phyloP scores from a whole-genome alignment of 1,140 invertebrate genomes.

The Bursaphelenchus mucronatus region DNA sequence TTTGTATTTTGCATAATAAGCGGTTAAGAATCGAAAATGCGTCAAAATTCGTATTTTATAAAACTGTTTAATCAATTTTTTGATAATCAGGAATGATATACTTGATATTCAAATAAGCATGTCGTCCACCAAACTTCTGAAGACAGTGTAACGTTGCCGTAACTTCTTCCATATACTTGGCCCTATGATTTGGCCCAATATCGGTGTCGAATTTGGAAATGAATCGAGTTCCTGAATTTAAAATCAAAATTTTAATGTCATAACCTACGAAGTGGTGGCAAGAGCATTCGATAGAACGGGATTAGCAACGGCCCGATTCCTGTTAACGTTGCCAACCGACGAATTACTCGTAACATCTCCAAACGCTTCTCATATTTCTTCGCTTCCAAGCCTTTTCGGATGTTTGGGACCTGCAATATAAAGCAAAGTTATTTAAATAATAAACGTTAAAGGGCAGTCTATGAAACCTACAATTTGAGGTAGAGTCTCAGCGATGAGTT shows the following conservation, averaged over 20 bases:
- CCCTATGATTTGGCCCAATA: slow-evolving; percentile 16
- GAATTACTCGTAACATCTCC: slow-evolving; percentile 29
- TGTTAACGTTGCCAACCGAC: slow-evolving; percentile 10
- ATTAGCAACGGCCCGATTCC: slow-evolving; percentile 28
- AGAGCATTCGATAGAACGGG: slow-evolving; percentile 28
- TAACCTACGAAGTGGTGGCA: slow-evolving; percentile 24
- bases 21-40: slow-evolving; percentile 1
- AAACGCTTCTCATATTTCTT: slow-evolving; percentile 15
- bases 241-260: not conserved
- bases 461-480: slow-evolving; percentile 14
- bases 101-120: slow-evolving; percentile 33
- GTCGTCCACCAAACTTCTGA: slow-evolving; percentile 23
- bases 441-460: not conserved
- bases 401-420: slow-evolving; percentile 23
- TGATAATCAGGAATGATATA: slow-evolving; percentile 27
- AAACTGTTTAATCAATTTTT: not conserved
- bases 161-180: slow-evolving; percentile 6
- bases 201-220: slow-evolving; percentile 9
- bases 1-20: not conserved
- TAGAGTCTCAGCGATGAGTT: slow-evolving; percentile 22
- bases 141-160: slow-evolving; percentile 20
- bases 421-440: not conserved
- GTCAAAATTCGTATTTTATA: not conserved
- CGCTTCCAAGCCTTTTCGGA: slow-evolving; percentile 19
- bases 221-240: not conserved